Conservation (phyloP, 2,113 vertebrate genomes). For the Entelurus aequoreus region DNA sequence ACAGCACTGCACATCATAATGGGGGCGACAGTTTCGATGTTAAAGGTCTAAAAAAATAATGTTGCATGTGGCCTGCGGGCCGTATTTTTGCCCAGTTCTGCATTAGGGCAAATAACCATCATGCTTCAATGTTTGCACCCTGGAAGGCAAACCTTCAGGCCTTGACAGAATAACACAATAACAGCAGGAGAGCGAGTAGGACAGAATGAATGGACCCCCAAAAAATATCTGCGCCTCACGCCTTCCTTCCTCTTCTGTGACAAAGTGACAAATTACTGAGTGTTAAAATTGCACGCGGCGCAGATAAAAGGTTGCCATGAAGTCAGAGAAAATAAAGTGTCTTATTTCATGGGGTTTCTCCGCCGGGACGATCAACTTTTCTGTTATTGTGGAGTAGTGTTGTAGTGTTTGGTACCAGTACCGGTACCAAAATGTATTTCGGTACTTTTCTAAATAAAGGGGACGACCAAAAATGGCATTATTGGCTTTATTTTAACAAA, state of each 20-base stretch:
- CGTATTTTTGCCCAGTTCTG: too few species aligned
- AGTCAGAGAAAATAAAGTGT: slow-evolving; percentile 38
- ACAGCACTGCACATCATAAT: too few species aligned
- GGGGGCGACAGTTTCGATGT: too few species aligned
- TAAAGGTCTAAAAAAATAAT: too few species aligned
- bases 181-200: slow-evolving; percentile 29
- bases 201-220: slow-evolving; percentile 13
- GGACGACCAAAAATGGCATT: too few species aligned
- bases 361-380: slow-evolving; percentile 50
- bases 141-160: slow-evolving; percentile 40
- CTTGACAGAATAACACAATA: slow-evolving; percentile 47
- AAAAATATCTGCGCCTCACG: slow-evolving; percentile 9
- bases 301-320: slow-evolving; percentile 23
- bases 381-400: slow-evolving; percentile 6
- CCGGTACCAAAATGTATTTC: too few species aligned
- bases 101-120: slow-evolving; percentile 47
- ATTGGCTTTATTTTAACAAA: too few species aligned
- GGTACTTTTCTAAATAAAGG: too few species aligned
- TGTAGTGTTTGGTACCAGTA: too few species aligned
- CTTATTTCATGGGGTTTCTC: slow-evolving; percentile 41
- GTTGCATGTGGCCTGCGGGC: too few species aligned
- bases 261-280: slow-evolving; percentile 34
- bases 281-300: slow-evolving; percentile 25
- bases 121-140: slow-evolving; percentile 45
- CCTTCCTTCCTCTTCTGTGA: slow-evolving; percentile 28